Conservation (phyloP, 2,888 invertebrate species). For the Trachelus stipa region DNA sequence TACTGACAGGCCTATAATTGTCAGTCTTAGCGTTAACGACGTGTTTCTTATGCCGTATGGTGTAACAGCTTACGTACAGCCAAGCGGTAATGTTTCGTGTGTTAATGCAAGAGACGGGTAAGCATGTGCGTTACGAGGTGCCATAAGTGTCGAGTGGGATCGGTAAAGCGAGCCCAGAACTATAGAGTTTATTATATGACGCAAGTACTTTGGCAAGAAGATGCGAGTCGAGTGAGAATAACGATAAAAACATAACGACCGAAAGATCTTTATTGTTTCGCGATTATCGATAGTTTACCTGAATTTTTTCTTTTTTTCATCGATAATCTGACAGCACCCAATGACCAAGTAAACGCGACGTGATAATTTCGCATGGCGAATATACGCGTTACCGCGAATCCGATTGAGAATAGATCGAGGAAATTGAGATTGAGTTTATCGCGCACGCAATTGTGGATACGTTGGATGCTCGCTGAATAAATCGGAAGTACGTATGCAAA, state of each 20-base stretch:
- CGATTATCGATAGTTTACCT: conserved; percentile 9
- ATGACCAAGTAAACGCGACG: not conserved
- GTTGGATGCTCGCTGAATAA: not conserved
- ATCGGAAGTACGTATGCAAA: not conserved
- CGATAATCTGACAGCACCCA: conserved; percentile 17
- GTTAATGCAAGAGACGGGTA: not conserved
- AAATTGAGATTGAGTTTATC: not conserved
- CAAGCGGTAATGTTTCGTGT: not conserved
- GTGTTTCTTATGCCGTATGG: not conserved
- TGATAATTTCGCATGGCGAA: not conserved
- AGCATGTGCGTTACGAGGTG: not conserved
- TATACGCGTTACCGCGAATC: not conserved
- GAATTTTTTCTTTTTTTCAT: conserved; percentile 15
- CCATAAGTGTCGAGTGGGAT: not conserved
- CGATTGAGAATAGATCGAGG: not conserved
- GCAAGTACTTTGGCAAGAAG: not conserved
- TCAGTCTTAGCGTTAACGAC: not conserved
- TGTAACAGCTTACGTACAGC: not conserved
- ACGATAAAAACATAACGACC: not conserved
- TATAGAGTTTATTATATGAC: not conserved
- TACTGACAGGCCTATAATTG: not conserved
- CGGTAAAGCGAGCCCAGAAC: not conserved
- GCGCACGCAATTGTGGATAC: not conserved
- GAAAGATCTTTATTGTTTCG: conserved; percentile 11
- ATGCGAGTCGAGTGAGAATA: not conserved